phyloP scores from a whole-genome alignment of 2,113 vertebrate genomes.

The Rostratula benghalensis region DNA sequence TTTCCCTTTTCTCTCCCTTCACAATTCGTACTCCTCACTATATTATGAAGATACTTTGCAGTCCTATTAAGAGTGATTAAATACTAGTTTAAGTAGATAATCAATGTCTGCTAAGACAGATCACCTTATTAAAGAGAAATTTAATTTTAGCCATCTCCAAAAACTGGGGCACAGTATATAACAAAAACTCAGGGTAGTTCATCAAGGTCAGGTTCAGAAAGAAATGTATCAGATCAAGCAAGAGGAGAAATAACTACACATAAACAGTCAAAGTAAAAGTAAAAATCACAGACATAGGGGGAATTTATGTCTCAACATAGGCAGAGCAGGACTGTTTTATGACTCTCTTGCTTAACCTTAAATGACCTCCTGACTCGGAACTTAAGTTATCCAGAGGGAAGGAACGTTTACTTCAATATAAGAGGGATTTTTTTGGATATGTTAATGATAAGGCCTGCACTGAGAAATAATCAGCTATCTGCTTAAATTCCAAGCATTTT shows the following conservation, averaged over 20 bases:
- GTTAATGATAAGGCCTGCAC: not conserved
- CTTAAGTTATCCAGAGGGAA: slow-evolving; percentile 14
- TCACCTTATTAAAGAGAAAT: slow-evolving; percentile 51
- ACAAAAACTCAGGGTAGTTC: not conserved
- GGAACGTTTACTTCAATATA: not conserved
- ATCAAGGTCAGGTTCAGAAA: not conserved
- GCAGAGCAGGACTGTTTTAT: not conserved
- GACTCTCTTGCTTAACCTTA: not conserved
- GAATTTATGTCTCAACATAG: not conserved
- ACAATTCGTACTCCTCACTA: not conserved
- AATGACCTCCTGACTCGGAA: not conserved
- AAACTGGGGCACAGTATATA: not conserved
- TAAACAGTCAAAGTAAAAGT: not conserved
- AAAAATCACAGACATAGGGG: not conserved
- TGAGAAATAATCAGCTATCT: not conserved
- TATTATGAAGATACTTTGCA: slow-evolving; percentile 17
- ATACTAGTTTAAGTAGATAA: slow-evolving; percentile 53
- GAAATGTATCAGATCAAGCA: not conserved
- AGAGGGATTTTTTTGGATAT: not conserved
- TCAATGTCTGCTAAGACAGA: slow-evolving; percentile 48
- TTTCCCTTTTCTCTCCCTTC: not conserved
- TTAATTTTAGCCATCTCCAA: slow-evolving; percentile 37
- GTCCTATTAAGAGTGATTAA: slow-evolving; percentile 34
- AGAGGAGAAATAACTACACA: not conserved
- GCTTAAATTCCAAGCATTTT: not conserved